Evolutionary conservation across 2,113 vertebrate genomes (phyloP), one percentile per base, ranked within the genome.

Genomic region (Azemiops feae): DNA sequence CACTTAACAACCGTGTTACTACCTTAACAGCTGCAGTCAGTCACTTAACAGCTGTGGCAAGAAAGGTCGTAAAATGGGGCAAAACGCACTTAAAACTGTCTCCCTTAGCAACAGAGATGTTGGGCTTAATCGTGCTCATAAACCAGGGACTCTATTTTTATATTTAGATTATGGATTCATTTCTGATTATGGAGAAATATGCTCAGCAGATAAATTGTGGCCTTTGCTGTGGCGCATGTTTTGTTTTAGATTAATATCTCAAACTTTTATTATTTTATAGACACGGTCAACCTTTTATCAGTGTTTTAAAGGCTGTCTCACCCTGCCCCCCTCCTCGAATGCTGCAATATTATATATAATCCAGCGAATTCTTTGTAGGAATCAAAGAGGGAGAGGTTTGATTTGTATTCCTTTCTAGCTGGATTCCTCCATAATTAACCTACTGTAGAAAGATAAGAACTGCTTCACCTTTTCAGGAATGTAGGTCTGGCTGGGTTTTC

Each of bases 391-490:
- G 60, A 92, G 74, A 87, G 85, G 88, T 50, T 90, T 87, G 92
- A 81, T 87, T 85, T 92, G 58, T 1, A 50, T 69, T 90, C 53
- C 69, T 87, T 90, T 92, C 85, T 14, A 90, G 60, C 60, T 88
- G 53, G 91, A 93, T 94, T 94, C 94, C 92, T 94, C 88, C 85
- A 91, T 94, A 93, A 94, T 93, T 94, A 93, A 92, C 60, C 89
- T 88, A 85, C 43, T 58, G 88, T 85, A 74, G 93, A 90, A 93
- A 92, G 94, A 18, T 25, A 53, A 91, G 86, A 58, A 39, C 87
- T 47, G 27, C 74, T n/a, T 81, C 34, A 1, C 43, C 50, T 87
- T 27, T 74, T 57, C 43, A 30, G 86, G 52, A 91, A 88, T 91
- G 93, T 88, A 69, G 47, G 55, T 52, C 87, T 94, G 91, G 34